A percentile compares a stretch with the other conserved stretches of the same genome.
Evolutionary conservation across 2,113 vertebrate genomes (phyloP).

Genomic region (Pionites leucogaster): DNA sequence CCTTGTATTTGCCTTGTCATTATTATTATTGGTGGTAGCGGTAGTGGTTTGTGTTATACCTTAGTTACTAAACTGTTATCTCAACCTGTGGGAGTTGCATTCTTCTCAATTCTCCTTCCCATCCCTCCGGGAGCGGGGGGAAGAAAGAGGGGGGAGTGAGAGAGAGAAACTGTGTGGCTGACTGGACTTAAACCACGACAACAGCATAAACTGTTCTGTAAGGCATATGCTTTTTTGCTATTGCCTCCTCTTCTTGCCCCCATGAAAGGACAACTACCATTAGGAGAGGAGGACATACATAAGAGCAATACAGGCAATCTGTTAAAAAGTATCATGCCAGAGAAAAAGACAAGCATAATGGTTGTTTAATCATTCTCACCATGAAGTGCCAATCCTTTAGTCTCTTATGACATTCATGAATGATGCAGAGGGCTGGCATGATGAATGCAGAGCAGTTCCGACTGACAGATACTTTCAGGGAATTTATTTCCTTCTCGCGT

Average conservation of each 20-base stretch:
- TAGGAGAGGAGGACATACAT: neutral
- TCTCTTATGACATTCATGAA: conserved; percentile 78
- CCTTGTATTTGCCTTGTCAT: too few species aligned
- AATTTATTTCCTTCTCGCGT: conserved; percentile 70
- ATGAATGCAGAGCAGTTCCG: conserved; percentile 74
- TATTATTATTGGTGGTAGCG: too few species aligned
- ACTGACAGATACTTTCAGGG: conserved; percentile 69
- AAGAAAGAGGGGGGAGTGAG: too few species aligned
- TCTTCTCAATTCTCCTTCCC: too few species aligned
- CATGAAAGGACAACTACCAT: neutral
- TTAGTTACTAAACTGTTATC: too few species aligned
- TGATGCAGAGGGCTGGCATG: conserved; percentile 73
- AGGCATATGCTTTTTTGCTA: neutral
- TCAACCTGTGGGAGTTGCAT: too few species aligned
- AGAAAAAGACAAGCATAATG: conserved; percentile 65
- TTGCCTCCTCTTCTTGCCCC: neutral
- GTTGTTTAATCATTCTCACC: conserved; percentile 74
- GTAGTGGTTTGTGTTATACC: too few species aligned
- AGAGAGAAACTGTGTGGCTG: too few species aligned
- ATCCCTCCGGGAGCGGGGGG: too few species aligned
- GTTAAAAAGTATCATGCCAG: conserved; percentile 38
- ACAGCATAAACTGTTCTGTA: neutral
- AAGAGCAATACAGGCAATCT: neutral
- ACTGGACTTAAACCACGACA: too few species aligned
- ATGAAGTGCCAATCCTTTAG: conserved; percentile 76